These are phyloP conservation scores for Keiferia lycopersicella DNA, from an alignment of 2,888 invertebrate genomes.

Conservation along the genomic window DNA sequence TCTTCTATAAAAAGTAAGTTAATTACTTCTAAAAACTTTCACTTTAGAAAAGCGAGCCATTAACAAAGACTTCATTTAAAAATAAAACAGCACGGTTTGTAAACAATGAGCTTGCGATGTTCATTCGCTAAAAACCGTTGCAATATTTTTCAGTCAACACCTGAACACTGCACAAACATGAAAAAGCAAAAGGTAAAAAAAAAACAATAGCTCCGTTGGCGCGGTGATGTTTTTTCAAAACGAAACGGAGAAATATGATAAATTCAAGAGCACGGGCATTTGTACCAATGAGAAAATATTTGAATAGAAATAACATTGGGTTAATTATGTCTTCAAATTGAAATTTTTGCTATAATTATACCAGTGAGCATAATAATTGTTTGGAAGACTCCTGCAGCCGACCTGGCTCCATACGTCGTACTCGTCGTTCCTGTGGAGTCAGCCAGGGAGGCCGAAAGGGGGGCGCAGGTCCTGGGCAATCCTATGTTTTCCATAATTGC, in stretches of 20 bases:
- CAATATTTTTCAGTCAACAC: conserved; percentile 60
- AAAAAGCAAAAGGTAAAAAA: conserved; percentile 44
- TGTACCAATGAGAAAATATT: background rate
- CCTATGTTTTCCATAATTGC: no score
- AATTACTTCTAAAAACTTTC: no score
- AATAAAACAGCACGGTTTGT: conserved; percentile 18
- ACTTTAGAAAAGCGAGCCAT: background rate
- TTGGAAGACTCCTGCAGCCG: no score
- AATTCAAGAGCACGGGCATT: background rate
- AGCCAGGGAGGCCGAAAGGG: no score
- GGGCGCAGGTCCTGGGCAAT: no score
- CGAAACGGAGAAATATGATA: conserved; percentile 46
- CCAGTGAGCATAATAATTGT: no score
- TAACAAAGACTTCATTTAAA: conserved; percentile 11
- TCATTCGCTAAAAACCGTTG: conserved; percentile 49
- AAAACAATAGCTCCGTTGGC: conserved; percentile 41
- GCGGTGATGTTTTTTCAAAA: conserved; percentile 46
- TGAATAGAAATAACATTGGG: background rate
- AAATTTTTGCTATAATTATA: background rate
- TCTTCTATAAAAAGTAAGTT: no score
- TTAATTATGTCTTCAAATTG: background rate
- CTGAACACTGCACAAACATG: conserved; percentile 47
- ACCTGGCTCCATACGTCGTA: no score
- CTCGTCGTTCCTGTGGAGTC: no score
- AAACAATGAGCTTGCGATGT: conserved; percentile 41